These are phyloP conservation scores for Glomeris marginata DNA, from an alignment of 2,888 invertebrate species.

Conservation along the genomic window DNA sequence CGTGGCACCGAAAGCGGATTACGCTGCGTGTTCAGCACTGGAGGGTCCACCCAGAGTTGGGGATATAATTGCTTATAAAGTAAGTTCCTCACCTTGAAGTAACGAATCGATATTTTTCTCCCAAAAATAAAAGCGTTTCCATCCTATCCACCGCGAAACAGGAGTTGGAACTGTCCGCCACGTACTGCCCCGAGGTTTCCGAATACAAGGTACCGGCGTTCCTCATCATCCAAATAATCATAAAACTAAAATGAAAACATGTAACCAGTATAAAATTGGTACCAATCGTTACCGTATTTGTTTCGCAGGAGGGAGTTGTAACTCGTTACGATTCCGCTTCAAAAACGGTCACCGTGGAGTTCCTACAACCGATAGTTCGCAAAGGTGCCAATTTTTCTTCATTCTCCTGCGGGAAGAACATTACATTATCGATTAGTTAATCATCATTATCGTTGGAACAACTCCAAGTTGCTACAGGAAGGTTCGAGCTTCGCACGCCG, in stretches of 20 bases:
- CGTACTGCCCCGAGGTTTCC: conserved; percentile 4
- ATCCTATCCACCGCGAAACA: not conserved
- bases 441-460: not conserved
- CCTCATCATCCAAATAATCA: not conserved
- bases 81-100: not conserved
- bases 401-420: not conserved
- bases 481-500: conserved; percentile 1
- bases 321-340: not conserved
- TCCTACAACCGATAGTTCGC: not conserved
- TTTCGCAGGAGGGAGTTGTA: not conserved
- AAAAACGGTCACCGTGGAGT: conserved; percentile 1
- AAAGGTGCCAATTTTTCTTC: conserved; percentile 1
- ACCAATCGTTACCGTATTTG: not conserved
- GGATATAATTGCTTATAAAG: conserved; percentile 9
- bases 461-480: not conserved
- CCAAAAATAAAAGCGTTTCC: too few relatives aligned
- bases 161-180: conserved; percentile 3
- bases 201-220: not conserved
- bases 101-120: too few relatives aligned
- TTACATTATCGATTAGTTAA: not conserved
- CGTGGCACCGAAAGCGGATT: not conserved
- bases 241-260: not conserved
- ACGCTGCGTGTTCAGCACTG: conserved; percentile 2
- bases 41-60: conserved; percentile 3
- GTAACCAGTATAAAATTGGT: not conserved